Evolutionary conservation across 2,797 vertebrate genomes (phyloP), one percentile per base, ranked within the genome.

Genomic region (Podargus strigoides): DNA sequence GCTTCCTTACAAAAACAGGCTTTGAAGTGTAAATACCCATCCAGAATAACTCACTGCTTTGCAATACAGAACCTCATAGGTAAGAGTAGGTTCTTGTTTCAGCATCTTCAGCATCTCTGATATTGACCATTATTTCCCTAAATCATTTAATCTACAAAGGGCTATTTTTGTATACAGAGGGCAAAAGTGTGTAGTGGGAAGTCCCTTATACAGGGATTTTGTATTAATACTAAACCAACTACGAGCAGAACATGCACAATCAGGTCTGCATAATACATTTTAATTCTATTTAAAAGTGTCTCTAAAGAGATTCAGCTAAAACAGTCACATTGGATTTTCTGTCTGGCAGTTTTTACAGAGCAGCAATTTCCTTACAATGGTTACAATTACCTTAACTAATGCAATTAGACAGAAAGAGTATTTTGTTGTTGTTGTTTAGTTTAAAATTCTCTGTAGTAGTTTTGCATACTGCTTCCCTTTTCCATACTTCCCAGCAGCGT

Each of bases 231-330:
- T 78, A 85, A 87, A 94, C 39, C 85, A 94, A 82, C 78, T 79
- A 87, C 83, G 78, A 93, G 81, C 76, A 94, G 92, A 83, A 94
- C 81, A 93, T 67, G 67, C 90, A 93, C 89, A 95, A 91, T 91
- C 85, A 84, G 96, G 95, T 94, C 87, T 86, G 73, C 69, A 85
- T 95, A 95, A 96, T 93, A 86, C 60, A 52, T 91, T 95, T 95
- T 90, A 96, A 91, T 95, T 90, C 94, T 86, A 87, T 94, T 96
- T 96, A 75, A 82, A 90, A 95, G 69, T 96, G 90, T 82, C 58
- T 82, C 78, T 94, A 95, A 97, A 95, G 92, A 95, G 93, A 93
- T 95, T 94, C 85, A 86, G 42, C 85, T 80, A 68, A 94, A 93
- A 84, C 67, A 76, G 27, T 80, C 18, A 14, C 95, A 50, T 28